Base-by-base conservation (phyloP, 1,140 invertebrate genomes). In the Brachionus calyciflorus region DNA sequence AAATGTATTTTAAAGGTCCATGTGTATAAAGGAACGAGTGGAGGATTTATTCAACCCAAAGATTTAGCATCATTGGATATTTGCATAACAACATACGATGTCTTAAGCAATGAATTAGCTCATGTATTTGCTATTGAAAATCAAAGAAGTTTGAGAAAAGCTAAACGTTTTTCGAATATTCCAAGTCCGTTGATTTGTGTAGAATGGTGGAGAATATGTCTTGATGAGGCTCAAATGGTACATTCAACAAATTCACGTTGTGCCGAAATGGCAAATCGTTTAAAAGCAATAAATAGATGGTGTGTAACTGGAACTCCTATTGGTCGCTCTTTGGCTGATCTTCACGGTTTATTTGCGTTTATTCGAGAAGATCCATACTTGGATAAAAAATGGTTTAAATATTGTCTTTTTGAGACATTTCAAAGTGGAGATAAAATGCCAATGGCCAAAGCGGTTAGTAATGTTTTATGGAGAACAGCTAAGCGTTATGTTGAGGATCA, bases 161-260 rank as follows among this genome's bases (percentile, higher is more conserved):
- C 87, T 3, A 88, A 89, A 78, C 84, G 88, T 70, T 91, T 89
- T 79, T 86, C 88, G 82, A 82, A 87, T 7, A 81, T 81, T 19
- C 83, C 84, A 7, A 84, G 82, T 30, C 90, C 91, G 4, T 82
- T 92, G 0, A 83, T 87, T 1, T 87, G 87, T 80, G 85, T 92
- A 0, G 82, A 89, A 57, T 93, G 90, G 90, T 92, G 90, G 91
- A 86, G 91, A 78, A 82, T 85, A 79, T 79, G 82, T 80, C 83
- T 92, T 12, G 91, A 93, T 85, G 91, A 93, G 86, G 91, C 91
- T 44, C 91, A 93, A 85, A 91, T 91, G 48, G 44, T 63, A 30
- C 53, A 51, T 44, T 48, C 21, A 28, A 63, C 44, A 26, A 33
- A 70, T 41, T 78, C 79, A 21, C 68, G 83, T 81, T 87, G 86